These are phyloP conservation scores for Phania funesta DNA, from an alignment of 2,888 invertebrate genomes.

Conservation along the genomic window DNA sequence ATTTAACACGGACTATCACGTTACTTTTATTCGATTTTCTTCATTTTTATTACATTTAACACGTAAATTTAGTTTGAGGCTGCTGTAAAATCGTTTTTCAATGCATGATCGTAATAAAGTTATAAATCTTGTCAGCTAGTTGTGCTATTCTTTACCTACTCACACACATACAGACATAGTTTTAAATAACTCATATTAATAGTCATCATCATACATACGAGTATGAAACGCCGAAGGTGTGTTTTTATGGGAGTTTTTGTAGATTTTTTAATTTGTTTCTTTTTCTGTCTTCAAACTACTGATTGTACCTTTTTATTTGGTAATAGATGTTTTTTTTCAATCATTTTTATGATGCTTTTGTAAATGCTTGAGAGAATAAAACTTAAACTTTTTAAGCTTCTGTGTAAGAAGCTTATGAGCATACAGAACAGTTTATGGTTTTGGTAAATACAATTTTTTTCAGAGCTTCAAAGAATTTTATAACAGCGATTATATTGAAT, in stretches of 20 bases:
- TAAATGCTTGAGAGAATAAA: slow-evolving; percentile 34
- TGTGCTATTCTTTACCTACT: slow-evolving; percentile 18
- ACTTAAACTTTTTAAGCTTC: slow-evolving; percentile 47
- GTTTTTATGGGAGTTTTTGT: slow-evolving; percentile 64
- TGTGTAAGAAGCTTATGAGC: slow-evolving; percentile 39
- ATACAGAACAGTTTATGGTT: background rate
- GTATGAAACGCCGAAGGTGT: slow-evolving; percentile 44
- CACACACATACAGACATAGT: too few relatives aligned
- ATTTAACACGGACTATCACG: background rate
- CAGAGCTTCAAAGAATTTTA: background rate
- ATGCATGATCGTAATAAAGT: slow-evolving; percentile 66
- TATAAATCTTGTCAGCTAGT: slow-evolving; percentile 64
- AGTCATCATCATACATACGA: slow-evolving; percentile 57
- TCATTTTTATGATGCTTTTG: slow-evolving; percentile 54
- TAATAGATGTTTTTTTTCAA: slow-evolving; percentile 60
- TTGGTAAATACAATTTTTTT: background rate
- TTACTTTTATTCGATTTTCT: slow-evolving; percentile 2
- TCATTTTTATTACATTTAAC: slow-evolving; percentile 59
- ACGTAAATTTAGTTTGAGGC: slow-evolving; percentile 62
- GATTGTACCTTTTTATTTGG: slow-evolving; percentile 1
- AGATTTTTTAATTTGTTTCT: slow-evolving; percentile 27
- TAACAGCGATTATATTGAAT: background rate
- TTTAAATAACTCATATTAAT: slow-evolving; percentile 50
- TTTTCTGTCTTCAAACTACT: background rate
- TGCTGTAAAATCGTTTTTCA: slow-evolving; percentile 64